Conservation (phyloP, 2,888 invertebrate genomes). For the Aleiodes testaceus region DNA sequence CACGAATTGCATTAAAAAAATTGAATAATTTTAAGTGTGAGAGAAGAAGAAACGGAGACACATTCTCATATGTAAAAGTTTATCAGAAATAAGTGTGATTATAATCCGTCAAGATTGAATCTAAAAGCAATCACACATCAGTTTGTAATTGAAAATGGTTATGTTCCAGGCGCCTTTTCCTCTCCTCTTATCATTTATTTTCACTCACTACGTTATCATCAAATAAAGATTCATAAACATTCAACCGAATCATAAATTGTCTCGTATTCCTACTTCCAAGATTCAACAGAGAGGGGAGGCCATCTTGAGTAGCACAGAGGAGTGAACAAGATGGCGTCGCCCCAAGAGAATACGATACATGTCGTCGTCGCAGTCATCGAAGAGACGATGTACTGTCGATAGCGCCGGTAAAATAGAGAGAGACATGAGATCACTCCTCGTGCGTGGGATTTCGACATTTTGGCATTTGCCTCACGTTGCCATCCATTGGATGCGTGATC, state of each 20-base stretch:
- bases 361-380: slow-evolving; percentile 59
- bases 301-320: slow-evolving; percentile 52
- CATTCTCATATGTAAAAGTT: no score
- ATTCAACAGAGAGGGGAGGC: slow-evolving; percentile 31
- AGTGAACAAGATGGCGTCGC: slow-evolving; percentile 66
- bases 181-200: no score
- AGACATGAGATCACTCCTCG: slow-evolving; percentile 1
- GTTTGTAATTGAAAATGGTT: no score
- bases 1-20: no score
- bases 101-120: no score
- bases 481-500: not conserved
- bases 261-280: no score
- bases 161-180: no score
- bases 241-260: slow-evolving; percentile 54
- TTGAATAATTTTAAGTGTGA: no score
- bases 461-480: slow-evolving; percentile 29
- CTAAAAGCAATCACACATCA: no score
- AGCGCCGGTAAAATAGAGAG: not conserved
- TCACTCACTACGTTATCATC: not conserved
- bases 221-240: no score
- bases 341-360: slow-evolving; percentile 67
- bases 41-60: no score
- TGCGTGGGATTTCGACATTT: slow-evolving; percentile 21
- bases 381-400: slow-evolving; percentile 46
- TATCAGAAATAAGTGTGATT: no score